phyloP scores from a whole-genome alignment of 2,797 vertebrate species.

The Emys orbicularis region DNA sequence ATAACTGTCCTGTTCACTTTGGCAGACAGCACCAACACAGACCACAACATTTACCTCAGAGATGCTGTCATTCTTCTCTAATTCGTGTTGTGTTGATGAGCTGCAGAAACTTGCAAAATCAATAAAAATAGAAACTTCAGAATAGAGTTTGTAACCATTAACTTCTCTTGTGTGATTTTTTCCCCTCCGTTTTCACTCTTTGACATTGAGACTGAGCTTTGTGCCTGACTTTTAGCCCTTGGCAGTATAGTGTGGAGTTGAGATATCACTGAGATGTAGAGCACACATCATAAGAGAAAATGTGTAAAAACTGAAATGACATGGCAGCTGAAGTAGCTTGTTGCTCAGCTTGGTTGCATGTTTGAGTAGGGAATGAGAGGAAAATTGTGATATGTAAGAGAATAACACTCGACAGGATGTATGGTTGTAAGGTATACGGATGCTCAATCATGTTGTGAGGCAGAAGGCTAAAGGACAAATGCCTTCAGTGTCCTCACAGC shows the following conservation, averaged over 20 bases:
- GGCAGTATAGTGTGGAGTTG: slow-evolving; percentile 74
- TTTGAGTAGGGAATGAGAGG: slow-evolving; percentile 76
- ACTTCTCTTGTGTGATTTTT: slow-evolving; percentile 62
- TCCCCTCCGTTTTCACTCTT: slow-evolving; percentile 63
- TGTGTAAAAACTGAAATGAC: slow-evolving; percentile 82
- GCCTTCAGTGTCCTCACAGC: slow-evolving; percentile 70
- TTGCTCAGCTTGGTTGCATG: slow-evolving; percentile 78
- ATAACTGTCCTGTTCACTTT: not conserved
- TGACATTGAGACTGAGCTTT: slow-evolving; percentile 73
- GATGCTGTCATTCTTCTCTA: not conserved
- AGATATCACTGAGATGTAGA: slow-evolving; percentile 72
- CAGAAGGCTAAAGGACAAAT: slow-evolving; percentile 81
- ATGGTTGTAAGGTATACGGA: slow-evolving; percentile 72
- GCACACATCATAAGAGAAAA: slow-evolving; percentile 75
- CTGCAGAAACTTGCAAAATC: slow-evolving; percentile 32
- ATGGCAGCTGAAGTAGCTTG: slow-evolving; percentile 81
- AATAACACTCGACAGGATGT: slow-evolving; percentile 81
- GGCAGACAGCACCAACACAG: not conserved
- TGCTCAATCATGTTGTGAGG: slow-evolving; percentile 75
- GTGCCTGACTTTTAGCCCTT: slow-evolving; percentile 77
- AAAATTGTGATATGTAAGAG: slow-evolving; percentile 80
- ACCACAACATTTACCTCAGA: not conserved
- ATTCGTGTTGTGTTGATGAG: slow-evolving; percentile 30
- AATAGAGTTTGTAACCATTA: slow-evolving; percentile 62
- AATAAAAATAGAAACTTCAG: slow-evolving; percentile 50